phyloP scores from a whole-genome alignment of 2,797 vertebrate species.

The Glossophaga mutica region DNA sequence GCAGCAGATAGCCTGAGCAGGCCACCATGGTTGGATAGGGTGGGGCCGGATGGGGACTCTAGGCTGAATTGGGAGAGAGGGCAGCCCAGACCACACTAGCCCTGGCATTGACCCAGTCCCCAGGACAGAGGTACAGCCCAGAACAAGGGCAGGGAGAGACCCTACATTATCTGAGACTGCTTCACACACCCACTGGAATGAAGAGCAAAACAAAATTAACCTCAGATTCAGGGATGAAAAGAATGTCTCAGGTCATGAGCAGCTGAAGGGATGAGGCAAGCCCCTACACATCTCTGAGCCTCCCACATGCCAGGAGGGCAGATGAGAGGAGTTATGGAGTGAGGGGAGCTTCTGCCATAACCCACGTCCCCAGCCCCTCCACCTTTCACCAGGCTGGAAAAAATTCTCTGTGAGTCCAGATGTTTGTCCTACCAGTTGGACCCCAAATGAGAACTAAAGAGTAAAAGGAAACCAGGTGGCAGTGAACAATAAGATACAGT shows the following conservation, averaged over 20 bases:
- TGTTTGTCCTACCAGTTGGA: neutral
- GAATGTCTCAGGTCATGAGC: neutral
- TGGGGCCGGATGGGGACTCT: neutral
- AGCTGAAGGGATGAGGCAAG: neutral
- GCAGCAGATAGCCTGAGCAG: neutral
- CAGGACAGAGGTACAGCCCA: neutral
- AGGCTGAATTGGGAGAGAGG: neutral
- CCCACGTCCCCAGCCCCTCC: neutral
- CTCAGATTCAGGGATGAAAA: neutral
- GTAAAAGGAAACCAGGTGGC: neutral
- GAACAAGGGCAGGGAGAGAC: neutral
- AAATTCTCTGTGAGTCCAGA: neutral
- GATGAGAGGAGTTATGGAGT: neutral
- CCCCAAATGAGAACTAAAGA: neutral
- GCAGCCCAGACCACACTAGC: neutral
- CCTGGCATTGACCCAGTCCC: neutral
- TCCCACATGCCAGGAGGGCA: neutral
- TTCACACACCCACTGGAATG: fast-evolving
- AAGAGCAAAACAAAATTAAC: neutral
- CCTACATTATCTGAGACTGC: neutral
- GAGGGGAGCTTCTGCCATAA: neutral
- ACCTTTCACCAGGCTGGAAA: neutral
- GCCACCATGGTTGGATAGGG: no score
- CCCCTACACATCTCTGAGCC: neutral
- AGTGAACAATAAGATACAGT: neutral